Evolutionary conservation across 2,113 vertebrate species (phyloP).

Genomic region (Amia ocellicauda): DNA sequence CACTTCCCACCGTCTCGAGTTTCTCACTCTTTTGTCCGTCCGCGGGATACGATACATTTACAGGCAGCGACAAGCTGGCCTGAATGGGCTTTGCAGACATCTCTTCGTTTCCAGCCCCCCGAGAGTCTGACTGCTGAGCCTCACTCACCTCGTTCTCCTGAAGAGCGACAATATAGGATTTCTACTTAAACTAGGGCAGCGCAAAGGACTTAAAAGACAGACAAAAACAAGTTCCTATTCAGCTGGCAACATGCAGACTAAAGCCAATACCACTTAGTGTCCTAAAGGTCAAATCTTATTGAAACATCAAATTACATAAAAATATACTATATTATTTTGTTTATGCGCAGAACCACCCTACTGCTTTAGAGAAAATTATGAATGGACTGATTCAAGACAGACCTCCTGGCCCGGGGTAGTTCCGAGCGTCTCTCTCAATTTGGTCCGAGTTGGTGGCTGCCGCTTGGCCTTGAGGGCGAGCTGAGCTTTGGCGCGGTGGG

Average conservation of each 20-base stretch:
- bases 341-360: no score
- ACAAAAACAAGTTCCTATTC: not conserved
- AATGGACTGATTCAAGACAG: not conserved
- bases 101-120: slow-evolving; percentile 31
- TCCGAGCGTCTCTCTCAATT: slow-evolving; percentile 70
- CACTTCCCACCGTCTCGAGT: slow-evolving; percentile 42
- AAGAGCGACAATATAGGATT: slow-evolving; percentile 27
- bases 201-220: not conserved
- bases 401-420: slow-evolving; percentile 51
- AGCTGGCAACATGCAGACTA: not conserved
- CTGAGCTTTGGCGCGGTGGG: slow-evolving; percentile 77
- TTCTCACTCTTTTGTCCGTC: slow-evolving; percentile 60
- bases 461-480: slow-evolving; percentile 82
- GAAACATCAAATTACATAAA: no score
- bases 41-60: slow-evolving; percentile 41
- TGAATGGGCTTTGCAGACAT: slow-evolving; percentile 58
- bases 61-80: slow-evolving; percentile 63
- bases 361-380: no score
- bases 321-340: no score
- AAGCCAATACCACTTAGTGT: no score
- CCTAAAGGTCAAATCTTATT: no score
- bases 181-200: not conserved
- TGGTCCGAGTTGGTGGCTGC: slow-evolving; percentile 80
- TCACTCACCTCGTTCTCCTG: slow-evolving; percentile 65
- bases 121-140: slow-evolving; percentile 30